phyloP scores from a whole-genome alignment of 2,888 invertebrate species.

The Lathronympha strigana region DNA sequence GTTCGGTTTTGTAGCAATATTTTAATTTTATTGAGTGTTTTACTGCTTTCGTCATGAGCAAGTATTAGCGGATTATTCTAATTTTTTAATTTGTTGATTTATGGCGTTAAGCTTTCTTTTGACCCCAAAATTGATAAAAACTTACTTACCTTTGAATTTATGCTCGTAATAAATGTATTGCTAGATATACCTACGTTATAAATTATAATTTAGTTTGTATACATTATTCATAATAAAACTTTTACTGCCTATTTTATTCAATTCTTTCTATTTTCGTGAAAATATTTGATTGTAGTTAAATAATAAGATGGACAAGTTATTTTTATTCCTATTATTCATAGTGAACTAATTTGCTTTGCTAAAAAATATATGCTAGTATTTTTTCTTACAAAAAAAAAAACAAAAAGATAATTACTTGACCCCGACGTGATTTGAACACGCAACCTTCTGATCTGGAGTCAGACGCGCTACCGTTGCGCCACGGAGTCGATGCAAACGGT shows the following conservation, averaged over 20 bases:
- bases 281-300: too few species aligned
- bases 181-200: too few species aligned
- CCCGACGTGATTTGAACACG: slow-evolving; percentile 99
- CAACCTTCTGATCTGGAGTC: slow-evolving; percentile 99
- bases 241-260: too few species aligned
- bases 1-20: slow-evolving; percentile 24
- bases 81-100: slow-evolving; percentile 4
- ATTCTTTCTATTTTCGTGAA: too few species aligned
- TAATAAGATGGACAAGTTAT: too few species aligned
- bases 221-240: too few species aligned
- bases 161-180: too few species aligned
- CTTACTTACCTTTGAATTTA: too few species aligned
- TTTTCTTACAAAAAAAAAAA: neutral
- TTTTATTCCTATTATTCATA: too few species aligned
- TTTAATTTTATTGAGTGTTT: slow-evolving; percentile 15
- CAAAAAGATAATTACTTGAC: slow-evolving; percentile 79
- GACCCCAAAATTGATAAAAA: neutral
- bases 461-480: slow-evolving; percentile 96
- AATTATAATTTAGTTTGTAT: too few species aligned
- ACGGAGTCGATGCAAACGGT: slow-evolving; percentile 83
- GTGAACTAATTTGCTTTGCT: too few species aligned
- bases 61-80: neutral
- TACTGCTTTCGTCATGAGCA: neutral
- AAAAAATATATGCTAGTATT: too few species aligned
- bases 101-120: neutral